Conservation (phyloP, 2,888 invertebrate genomes). For the Lasioglossum zephyrum region DNA sequence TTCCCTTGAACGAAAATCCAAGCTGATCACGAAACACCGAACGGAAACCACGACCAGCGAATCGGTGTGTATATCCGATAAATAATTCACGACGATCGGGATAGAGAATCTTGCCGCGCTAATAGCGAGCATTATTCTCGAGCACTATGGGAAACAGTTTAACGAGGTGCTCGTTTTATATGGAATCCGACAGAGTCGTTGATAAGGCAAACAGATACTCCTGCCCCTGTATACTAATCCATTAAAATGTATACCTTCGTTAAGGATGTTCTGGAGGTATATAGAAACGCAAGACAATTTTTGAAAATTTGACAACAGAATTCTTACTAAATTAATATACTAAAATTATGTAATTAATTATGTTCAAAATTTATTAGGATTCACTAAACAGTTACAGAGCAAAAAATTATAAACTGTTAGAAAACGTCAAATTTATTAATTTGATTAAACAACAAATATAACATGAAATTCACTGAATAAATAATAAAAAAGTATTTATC, state of each 20-base stretch:
- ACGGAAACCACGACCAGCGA: not conserved
- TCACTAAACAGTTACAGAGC: too few relatives aligned
- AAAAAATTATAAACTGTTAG: too few relatives aligned
- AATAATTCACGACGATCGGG: not conserved
- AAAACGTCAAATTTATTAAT: too few relatives aligned
- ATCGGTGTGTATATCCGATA: not conserved
- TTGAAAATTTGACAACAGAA: too few relatives aligned
- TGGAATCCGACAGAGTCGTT: slow-evolving; percentile 1
- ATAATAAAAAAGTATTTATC: too few relatives aligned
- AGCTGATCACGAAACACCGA: not conserved
- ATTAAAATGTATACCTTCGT: not conserved
- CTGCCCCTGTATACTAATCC: not conserved
- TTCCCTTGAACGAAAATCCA: not conserved
- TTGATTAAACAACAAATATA: too few relatives aligned
- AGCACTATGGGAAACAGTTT: not conserved
- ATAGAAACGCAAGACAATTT: too few relatives aligned
- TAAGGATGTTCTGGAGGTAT: not conserved
- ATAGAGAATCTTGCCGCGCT: not conserved
- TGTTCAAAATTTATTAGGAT: too few relatives aligned
- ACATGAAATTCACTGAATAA: too few relatives aligned
- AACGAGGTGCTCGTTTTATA: slow-evolving; percentile 4
- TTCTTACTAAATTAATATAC: too few relatives aligned
- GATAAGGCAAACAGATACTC: not conserved
- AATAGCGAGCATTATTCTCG: slow-evolving; percentile 1
- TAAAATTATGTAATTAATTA: too few relatives aligned